Conservation (phyloP, 2,888 invertebrate species). For the Punctoribates punctum region DNA sequence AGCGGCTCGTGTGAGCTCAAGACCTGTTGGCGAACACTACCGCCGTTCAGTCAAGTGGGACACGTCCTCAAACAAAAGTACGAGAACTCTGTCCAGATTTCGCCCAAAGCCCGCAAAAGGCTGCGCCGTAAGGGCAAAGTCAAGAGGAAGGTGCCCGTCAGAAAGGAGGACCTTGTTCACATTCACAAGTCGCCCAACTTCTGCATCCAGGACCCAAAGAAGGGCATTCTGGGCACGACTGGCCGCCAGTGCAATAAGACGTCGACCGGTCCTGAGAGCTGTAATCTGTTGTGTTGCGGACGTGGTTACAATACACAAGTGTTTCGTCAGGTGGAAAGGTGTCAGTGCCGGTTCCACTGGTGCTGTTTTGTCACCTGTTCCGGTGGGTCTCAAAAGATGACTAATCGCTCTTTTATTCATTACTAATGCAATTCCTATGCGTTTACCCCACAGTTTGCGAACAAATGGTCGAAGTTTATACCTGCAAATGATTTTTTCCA, state of each 20-base stretch:
- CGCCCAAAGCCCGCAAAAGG: conserved; percentile 50
- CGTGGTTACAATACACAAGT: conserved; percentile 54
- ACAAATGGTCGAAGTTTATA: conserved; percentile 47
- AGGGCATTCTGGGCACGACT: conserved; percentile 58
- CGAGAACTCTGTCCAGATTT: conserved; percentile 55
- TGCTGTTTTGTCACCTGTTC: conserved; percentile 55
- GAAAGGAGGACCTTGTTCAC: conserved; percentile 58
- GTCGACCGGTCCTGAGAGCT: conserved; percentile 57
- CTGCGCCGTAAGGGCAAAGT: conserved; percentile 56
- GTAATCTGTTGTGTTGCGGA: conserved; percentile 59
- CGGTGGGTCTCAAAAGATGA: neutral
- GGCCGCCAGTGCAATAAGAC: conserved; percentile 60
- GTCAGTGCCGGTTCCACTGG: conserved; percentile 57
- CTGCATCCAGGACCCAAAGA: conserved; percentile 56
- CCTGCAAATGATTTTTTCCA: conserved; percentile 47
- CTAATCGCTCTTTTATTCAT: too few relatives aligned
- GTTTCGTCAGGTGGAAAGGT: conserved; percentile 55
- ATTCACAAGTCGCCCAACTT: conserved; percentile 60
- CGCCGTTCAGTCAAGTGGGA: conserved; percentile 58
- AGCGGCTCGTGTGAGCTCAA: conserved; percentile 61
- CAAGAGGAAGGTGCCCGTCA: conserved; percentile 55
- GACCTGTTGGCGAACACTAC: conserved; percentile 61
- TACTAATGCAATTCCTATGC: too few relatives aligned
- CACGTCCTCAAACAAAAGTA: conserved; percentile 59
- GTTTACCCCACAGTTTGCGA: conserved; percentile 41